Evolutionary conservation across 2,797 vertebrate genomes (phyloP).

Genomic region (Taeniopygia guttata): DNA sequence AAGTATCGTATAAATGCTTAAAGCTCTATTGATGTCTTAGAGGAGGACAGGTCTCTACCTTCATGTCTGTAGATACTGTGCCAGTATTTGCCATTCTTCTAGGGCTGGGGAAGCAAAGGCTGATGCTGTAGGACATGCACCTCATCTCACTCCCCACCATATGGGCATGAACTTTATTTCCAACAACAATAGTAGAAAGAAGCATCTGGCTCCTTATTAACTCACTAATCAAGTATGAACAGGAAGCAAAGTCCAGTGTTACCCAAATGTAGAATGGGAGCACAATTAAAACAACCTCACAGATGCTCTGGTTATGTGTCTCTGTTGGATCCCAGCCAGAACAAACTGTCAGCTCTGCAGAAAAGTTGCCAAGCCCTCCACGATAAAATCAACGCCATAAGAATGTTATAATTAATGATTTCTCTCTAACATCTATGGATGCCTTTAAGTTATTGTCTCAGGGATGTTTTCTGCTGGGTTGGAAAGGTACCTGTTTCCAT

Average conservation of each 20-base stretch:
- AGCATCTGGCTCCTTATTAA: neutral
- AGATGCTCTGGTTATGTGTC: neutral
- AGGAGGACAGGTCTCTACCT: neutral
- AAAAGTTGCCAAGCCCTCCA: conserved; percentile 27
- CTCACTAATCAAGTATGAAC: neutral
- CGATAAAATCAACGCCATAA: neutral
- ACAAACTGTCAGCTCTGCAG: neutral
- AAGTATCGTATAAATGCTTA: neutral
- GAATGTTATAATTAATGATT: conserved; percentile 4
- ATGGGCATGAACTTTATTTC: neutral
- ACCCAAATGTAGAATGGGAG: neutral
- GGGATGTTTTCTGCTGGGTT: neutral
- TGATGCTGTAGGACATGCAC: neutral
- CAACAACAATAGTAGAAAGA: neutral
- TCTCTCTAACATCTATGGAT: neutral
- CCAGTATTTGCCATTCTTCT: neutral
- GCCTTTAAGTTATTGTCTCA: neutral
- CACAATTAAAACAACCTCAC: neutral
- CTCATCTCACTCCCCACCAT: neutral
- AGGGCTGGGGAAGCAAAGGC: neutral
- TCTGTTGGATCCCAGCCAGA: conserved; percentile 19
- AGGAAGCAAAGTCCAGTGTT: neutral
- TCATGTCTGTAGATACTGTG: neutral
- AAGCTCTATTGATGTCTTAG: neutral
- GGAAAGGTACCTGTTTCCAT: neutral